Evolutionary conservation across 1,140 invertebrate genomes (phyloP).

Genomic region (Drosophila setifemur): DNA sequence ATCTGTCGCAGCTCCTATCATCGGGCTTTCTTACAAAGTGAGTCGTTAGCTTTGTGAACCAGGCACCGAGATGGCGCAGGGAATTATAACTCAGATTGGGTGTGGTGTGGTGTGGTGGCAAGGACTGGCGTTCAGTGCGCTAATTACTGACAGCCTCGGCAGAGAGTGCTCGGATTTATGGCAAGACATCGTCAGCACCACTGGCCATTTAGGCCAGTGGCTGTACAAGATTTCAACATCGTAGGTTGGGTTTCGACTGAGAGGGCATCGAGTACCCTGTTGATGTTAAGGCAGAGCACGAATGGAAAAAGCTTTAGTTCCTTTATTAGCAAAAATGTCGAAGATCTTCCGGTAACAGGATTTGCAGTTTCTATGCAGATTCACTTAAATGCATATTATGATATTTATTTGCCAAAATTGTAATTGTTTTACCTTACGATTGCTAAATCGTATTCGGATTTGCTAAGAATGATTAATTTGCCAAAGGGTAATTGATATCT

Average conservation of each 20-base stretch:
- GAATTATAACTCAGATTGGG: neutral
- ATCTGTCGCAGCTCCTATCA: conserved; percentile 23
- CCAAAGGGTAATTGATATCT: neutral
- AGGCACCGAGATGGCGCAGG: neutral
- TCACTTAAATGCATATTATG: no score
- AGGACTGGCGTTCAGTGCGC: conserved; percentile 56
- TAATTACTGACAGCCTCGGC: conserved; percentile 67
- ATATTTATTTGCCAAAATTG: no score
- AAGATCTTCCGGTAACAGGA: no score
- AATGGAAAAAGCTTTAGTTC: no score
- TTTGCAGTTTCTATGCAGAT: no score
- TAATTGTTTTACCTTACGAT: no score
- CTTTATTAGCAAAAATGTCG: no score
- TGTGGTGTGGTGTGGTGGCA: neutral
- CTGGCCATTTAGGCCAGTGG: conserved; percentile 24
- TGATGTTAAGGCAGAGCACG: no score
- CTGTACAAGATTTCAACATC: neutral
- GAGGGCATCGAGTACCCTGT: conserved; percentile 9
- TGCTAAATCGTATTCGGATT: no score
- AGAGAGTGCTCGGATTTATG: conserved; percentile 67
- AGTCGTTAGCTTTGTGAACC: conserved; percentile 67
- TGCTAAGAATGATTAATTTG: neutral
- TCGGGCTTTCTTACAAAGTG: conserved; percentile 66
- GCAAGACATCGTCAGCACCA: conserved; percentile 56
- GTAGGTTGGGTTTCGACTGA: conserved; percentile 23